Conservation (phyloP, 2,113 vertebrate genomes). For the Gyps fulvus region DNA sequence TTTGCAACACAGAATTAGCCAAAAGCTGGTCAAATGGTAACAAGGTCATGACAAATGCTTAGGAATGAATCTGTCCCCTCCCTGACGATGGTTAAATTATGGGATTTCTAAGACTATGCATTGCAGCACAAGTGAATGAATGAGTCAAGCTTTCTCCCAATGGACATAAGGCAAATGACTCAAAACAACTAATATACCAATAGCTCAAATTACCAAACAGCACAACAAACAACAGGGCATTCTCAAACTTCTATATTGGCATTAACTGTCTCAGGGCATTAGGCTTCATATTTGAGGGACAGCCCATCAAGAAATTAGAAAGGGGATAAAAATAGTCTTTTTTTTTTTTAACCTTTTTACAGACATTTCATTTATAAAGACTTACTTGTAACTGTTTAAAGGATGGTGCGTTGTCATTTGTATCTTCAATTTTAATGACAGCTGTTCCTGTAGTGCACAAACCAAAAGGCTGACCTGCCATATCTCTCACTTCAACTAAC, state of each 20-base stretch:
- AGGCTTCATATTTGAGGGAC: neutral
- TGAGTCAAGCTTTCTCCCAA: neutral
- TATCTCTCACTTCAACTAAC: constrained; percentile 78
- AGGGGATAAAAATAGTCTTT: neutral
- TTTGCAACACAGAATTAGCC: neutral
- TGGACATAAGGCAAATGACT: neutral
- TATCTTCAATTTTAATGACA: constrained; percentile 75
- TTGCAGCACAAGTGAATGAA: neutral
- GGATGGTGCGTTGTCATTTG: constrained; percentile 84
- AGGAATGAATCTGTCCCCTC: neutral
- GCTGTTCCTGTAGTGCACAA: constrained; percentile 78
- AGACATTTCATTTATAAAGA: neutral
- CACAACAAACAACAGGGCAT: neutral
- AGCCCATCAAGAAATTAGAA: neutral
- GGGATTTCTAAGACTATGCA: neutral
- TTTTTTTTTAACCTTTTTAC: neutral
- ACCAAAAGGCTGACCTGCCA: constrained; percentile 71
- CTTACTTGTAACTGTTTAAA: constrained; percentile 81
- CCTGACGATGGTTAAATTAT: neutral
- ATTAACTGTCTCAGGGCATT: neutral
- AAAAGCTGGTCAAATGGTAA: neutral
- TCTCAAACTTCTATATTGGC: neutral
- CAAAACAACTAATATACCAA: neutral
- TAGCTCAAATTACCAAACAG: neutral
- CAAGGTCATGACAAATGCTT: neutral